These are phyloP conservation scores for Podarcis cretensis DNA, from an alignment of 2,113 vertebrate species.

Conservation along the genomic window DNA sequence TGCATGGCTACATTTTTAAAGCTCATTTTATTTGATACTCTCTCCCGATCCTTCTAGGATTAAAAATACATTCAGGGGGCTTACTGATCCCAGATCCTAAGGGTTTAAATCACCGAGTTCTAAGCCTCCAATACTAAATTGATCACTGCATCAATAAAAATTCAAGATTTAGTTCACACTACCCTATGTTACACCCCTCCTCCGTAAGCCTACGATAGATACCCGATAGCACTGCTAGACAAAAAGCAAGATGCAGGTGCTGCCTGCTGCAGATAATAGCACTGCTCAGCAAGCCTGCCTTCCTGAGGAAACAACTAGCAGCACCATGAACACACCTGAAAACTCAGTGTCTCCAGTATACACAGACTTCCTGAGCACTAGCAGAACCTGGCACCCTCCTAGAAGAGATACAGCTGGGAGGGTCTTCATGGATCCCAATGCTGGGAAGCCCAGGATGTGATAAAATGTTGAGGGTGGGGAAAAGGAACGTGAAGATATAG, in stretches of 20 bases:
- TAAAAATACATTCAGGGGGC: conserved; percentile 23
- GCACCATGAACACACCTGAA: background rate
- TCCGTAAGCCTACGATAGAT: background rate
- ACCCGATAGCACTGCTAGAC: conserved; percentile 1
- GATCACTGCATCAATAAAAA: conserved; percentile 28
- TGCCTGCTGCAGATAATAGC: conserved; percentile 6
- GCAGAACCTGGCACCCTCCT: background rate
- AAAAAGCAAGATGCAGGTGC: conserved; percentile 3
- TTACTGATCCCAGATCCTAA: conserved; percentile 9
- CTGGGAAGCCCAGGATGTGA: background rate
- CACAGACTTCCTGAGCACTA: background rate
- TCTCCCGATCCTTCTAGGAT: conserved; percentile 17
- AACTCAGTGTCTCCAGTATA: background rate
- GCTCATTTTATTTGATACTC: conserved; percentile 33
- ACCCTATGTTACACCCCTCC: background rate
- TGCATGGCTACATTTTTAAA: background rate
- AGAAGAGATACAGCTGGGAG: background rate
- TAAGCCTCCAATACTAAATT: conserved; percentile 12
- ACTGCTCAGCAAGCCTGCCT: background rate
- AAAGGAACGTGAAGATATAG: background rate
- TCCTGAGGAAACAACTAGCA: background rate
- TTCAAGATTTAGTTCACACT: background rate
- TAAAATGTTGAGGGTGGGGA: background rate
- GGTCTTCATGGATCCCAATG: background rate
- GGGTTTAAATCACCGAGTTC: background rate